These are phyloP conservation scores for Rhizomys pruinosus DNA, from an alignment of 2,113 vertebrate genomes.

Conservation along the genomic window DNA sequence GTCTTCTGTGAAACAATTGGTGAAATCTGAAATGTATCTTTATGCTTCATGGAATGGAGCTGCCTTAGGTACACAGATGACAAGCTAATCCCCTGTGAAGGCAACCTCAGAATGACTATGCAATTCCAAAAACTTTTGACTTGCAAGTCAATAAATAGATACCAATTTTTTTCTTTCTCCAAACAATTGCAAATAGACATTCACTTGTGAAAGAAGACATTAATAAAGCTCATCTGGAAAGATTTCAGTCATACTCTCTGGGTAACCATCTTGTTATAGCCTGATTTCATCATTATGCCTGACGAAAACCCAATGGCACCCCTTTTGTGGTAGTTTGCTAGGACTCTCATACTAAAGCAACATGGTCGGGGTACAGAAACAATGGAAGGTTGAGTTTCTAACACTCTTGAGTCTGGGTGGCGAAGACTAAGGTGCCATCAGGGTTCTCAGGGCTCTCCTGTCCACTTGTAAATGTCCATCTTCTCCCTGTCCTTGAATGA, in stretches of 20 bases:
- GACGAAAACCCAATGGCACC: not conserved
- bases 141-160: not conserved
- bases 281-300: not conserved
- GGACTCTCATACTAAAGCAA: not conserved
- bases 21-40: not conserved
- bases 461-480: not conserved
- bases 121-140: not conserved
- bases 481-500: not conserved
- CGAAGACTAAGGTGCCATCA: not conserved
- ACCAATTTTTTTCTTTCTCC: not conserved
- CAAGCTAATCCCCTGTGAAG: not conserved
- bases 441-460: not conserved
- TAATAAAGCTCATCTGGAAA: not conserved
- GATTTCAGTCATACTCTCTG: not conserved
- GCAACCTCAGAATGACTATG: not conserved
- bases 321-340: not conserved
- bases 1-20: not conserved
- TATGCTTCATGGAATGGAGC: too few relatives aligned
- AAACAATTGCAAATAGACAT: not conserved
- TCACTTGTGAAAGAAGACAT: not conserved
- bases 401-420: not conserved
- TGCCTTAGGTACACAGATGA: not conserved
- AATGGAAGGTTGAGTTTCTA: not conserved
- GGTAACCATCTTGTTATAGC: not conserved
- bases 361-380: not conserved